phyloP scores from a whole-genome alignment of 2,888 invertebrate species.

The Troides helena region DNA sequence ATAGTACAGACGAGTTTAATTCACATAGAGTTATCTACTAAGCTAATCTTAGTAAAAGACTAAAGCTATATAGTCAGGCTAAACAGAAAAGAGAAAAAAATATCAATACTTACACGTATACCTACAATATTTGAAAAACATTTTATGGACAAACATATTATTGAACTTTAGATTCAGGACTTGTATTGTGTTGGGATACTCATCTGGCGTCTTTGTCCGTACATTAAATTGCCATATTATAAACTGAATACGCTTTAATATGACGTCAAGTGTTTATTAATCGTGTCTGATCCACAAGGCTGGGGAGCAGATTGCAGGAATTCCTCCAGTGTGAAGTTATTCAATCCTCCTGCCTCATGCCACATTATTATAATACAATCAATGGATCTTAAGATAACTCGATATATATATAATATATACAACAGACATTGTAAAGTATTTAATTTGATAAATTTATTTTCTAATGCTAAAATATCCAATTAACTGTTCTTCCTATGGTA shows the following conservation, averaged over 20 bases:
- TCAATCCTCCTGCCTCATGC: background rate
- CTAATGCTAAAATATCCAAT: no score
- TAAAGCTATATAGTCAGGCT: no score
- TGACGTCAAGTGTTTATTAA: background rate
- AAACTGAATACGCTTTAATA: slow-evolving; percentile 3
- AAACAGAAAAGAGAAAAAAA: no score
- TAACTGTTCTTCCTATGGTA: no score
- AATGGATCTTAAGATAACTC: background rate
- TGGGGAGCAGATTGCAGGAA: slow-evolving; percentile 5
- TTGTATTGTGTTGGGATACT: slow-evolving; percentile 9
- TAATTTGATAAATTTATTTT: no score
- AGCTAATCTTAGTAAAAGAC: no score
- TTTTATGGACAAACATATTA: background rate
- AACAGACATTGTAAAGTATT: no score
- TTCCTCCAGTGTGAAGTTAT: background rate
- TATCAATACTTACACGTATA: no score
- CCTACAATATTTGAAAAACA: background rate
- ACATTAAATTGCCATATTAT: slow-evolving; percentile 14
- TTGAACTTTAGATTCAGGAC: background rate
- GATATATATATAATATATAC: no score
- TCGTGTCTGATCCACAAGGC: background rate
- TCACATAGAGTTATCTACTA: no score
- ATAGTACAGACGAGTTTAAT: no score
- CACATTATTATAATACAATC: background rate
- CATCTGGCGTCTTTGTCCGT: slow-evolving; percentile 21